Evolutionary conservation across 2,888 invertebrate species (phyloP).

Genomic region (Ochropleura plecta): DNA sequence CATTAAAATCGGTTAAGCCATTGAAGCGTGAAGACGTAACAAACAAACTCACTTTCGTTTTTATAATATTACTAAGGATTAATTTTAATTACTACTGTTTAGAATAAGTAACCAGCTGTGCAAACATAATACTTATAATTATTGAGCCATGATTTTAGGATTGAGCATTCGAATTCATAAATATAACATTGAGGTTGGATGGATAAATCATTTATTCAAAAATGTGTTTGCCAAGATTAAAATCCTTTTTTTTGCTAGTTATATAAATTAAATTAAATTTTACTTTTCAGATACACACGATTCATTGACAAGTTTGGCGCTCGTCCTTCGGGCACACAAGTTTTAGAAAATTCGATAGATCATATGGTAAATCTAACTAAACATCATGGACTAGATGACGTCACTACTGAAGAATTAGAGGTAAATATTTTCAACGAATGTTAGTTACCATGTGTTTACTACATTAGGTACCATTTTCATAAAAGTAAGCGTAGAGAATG

Average conservation of each 20-base stretch:
- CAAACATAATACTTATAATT: too few relatives aligned
- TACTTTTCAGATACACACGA: conserved; percentile 72
- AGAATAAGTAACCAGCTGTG: too few relatives aligned
- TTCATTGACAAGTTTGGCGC: conserved; percentile 91
- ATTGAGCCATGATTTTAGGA: neutral
- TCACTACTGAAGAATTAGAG: conserved; percentile 92
- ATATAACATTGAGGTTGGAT: neutral
- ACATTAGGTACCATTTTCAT: neutral
- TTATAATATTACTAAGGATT: too few relatives aligned
- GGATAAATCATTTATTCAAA: neutral
- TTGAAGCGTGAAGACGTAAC: too few relatives aligned
- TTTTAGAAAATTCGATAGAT: conserved; percentile 92
- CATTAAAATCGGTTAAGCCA: too few relatives aligned
- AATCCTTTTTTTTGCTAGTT: too few relatives aligned
- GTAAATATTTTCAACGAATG: conserved; percentile 62
- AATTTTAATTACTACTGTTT: too few relatives aligned
- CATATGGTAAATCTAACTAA: conserved; percentile 87
- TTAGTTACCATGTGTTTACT: neutral
- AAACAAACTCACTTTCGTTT: too few relatives aligned
- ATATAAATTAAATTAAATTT: neutral
- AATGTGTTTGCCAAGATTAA: too few relatives aligned
- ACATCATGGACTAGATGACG: conserved; percentile 83
- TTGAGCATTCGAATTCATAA: neutral
- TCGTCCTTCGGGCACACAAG: conserved; percentile 90
- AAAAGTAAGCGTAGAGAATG: too few relatives aligned